Percentiles rank a stretch among this genome's conserved stretches.
phyloP scores from a whole-genome alignment of 2,797 vertebrate genomes.

The Passerculus sandwichensis region DNA sequence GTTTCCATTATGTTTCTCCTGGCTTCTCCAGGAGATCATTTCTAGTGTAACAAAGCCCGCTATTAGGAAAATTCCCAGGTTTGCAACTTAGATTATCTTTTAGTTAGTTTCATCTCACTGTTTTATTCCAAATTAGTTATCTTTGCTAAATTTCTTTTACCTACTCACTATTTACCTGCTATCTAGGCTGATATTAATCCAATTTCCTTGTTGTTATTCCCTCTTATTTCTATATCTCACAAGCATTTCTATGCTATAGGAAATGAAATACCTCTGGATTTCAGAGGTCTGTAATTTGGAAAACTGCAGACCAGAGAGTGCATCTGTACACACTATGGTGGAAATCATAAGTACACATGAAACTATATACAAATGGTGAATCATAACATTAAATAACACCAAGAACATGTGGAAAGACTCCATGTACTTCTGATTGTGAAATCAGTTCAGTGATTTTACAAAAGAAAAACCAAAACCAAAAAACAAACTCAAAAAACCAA shows the following conservation, averaged over 20 bases:
- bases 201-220: background rate
- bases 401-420: background rate
- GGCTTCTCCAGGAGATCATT: background rate
- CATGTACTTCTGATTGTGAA: background rate
- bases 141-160: background rate
- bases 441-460: background rate
- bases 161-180: background rate
- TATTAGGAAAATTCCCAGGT: background rate
- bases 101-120: background rate
- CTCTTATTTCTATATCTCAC: background rate
- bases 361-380: background rate
- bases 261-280: background rate
- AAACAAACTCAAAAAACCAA: background rate
- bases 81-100: background rate
- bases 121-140: background rate
- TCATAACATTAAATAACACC: background rate
- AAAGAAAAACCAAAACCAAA: background rate
- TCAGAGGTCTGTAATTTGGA: background rate
- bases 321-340: background rate
- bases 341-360: background rate
- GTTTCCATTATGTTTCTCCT: too few relatives aligned
- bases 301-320: background rate
- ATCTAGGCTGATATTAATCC: background rate
- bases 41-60: background rate
- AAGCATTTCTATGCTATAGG: background rate